Evolutionary conservation across 2,113 vertebrate species (phyloP).

Genomic region (Actinemys pallida): DNA sequence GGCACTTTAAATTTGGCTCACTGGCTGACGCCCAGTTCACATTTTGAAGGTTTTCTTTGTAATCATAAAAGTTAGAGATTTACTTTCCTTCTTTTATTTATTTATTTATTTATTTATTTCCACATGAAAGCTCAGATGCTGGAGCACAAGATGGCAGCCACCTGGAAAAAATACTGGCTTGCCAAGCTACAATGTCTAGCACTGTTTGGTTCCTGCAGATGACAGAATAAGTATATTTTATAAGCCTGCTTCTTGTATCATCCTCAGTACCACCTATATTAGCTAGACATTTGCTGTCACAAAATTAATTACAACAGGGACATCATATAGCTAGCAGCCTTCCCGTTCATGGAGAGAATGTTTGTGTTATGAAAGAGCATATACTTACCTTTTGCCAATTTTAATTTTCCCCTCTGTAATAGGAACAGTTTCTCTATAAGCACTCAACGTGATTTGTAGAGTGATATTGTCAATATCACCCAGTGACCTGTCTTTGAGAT

Average conservation of each 20-base stretch:
- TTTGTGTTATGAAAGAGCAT: neutral
- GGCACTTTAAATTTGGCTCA: neutral
- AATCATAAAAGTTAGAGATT: neutral
- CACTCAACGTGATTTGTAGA: neutral
- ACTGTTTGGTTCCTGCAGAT: constrained; percentile 37
- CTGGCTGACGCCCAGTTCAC: neutral
- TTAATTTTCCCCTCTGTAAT: neutral
- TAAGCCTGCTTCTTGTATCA: neutral
- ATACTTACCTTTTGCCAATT: neutral
- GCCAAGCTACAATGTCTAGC: constrained; percentile 34
- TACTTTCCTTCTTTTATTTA: neutral
- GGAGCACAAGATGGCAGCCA: neutral
- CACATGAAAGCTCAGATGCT: neutral
- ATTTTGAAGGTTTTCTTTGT: neutral
- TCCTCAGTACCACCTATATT: no score
- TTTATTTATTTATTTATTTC: neutral
- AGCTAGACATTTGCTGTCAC: neutral
- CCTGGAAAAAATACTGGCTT: constrained; percentile 16
- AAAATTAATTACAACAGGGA: neutral
- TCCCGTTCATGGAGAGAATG: neutral
- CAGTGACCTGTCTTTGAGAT: neutral
- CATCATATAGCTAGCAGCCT: constrained; percentile 47
- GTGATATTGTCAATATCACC: neutral
- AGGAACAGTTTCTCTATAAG: neutral
- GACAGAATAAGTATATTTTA: neutral